Evolutionary conservation across 2,888 invertebrate species (phyloP).

Genomic region (Diplazon laetatorius): DNA sequence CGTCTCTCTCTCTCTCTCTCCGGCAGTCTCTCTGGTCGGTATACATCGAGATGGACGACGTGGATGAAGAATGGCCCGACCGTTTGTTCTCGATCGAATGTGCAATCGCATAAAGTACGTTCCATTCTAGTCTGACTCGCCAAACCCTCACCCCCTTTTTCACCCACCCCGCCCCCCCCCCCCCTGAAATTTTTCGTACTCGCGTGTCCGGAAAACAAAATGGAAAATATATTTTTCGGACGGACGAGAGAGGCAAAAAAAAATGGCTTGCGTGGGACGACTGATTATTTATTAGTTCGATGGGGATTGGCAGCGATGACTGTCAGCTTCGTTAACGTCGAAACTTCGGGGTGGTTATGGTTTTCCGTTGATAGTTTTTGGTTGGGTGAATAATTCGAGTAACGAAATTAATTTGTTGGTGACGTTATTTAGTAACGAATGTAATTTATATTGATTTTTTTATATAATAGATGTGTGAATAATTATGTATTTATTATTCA

Average conservation of each 20-base stretch:
- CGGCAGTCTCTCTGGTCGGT: slow-evolving; percentile 5
- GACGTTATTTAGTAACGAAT: no score
- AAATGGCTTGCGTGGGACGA: not conserved
- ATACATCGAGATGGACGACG: slow-evolving; percentile 47
- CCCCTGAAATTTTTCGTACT: slow-evolving; percentile 39
- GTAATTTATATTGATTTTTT: no score
- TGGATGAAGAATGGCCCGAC: slow-evolving; percentile 66
- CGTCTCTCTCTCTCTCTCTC: slow-evolving; percentile 11
- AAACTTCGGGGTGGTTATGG: no score
- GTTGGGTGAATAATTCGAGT: no score
- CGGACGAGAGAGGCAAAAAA: slow-evolving; percentile 32
- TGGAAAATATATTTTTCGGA: no score
- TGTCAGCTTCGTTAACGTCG: not conserved
- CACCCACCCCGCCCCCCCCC: not conserved
- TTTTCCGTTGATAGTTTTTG: no score
- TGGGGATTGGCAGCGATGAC: no score
- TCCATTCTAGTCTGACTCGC: slow-evolving; percentile 13
- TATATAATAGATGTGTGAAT: no score
- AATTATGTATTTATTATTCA: no score
- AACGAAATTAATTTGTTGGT: no score
- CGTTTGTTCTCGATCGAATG: slow-evolving; percentile 65
- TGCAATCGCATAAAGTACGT: slow-evolving; percentile 67
- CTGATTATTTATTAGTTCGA: no score
- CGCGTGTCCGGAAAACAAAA: not conserved
- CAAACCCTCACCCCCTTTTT: no score